Conservation (phyloP, 2,113 vertebrate genomes). For the Xiphophorus maculatus region DNA sequence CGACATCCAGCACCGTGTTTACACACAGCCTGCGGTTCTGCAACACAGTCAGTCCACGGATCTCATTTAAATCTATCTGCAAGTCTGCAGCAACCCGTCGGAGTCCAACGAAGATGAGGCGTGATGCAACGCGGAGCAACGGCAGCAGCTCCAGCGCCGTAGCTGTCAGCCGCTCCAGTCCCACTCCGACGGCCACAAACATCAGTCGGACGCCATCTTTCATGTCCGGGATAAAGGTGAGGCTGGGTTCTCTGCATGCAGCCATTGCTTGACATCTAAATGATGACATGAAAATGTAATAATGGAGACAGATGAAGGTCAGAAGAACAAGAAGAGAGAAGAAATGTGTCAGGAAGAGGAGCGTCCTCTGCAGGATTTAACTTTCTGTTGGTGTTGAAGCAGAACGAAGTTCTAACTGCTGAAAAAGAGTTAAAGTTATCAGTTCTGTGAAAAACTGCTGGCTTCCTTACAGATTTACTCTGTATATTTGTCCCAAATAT, state of each 20-base stretch:
- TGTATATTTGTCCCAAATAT: too few species aligned
- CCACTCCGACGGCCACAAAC: conserved; percentile 32
- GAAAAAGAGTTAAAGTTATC: too few species aligned
- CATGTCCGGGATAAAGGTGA: conserved; percentile 52
- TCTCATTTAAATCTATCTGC: conserved; percentile 49
- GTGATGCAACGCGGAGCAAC: conserved; percentile 71
- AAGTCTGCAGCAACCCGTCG: conserved; percentile 32
- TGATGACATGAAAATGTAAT: conserved; percentile 40
- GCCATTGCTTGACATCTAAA: neutral
- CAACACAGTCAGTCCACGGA: conserved; percentile 39
- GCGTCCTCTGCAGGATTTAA: neutral
- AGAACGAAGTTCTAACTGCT: too few species aligned
- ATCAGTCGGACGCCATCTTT: conserved; percentile 49
- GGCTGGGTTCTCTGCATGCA: conserved; percentile 40
- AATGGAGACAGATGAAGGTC: conserved; percentile 15
- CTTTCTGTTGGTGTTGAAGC: too few species aligned
- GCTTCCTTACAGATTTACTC: too few species aligned
- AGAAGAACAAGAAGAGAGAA: neutral
- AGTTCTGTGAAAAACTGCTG: too few species aligned
- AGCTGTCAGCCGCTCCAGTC: conserved; percentile 38
- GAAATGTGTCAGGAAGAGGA: neutral
- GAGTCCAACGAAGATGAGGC: conserved; percentile 40
- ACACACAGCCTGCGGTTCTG: conserved; percentile 42
- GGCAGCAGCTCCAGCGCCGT: conserved; percentile 9
- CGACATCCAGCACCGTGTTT: conserved; percentile 4